Conservation (phyloP, 2,888 invertebrate species). For the Dermolepida albohirtum region DNA sequence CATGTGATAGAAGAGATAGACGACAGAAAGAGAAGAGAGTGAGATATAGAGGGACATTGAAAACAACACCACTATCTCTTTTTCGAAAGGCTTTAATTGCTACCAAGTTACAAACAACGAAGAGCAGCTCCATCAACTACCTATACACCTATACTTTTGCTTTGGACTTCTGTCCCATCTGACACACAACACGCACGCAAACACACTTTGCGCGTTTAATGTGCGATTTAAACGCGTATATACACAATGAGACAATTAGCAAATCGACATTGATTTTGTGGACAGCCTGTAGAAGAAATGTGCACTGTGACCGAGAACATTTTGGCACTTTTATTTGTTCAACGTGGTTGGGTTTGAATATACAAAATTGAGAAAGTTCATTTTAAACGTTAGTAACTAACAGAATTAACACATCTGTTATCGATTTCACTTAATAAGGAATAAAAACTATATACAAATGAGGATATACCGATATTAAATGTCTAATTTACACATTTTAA, state of each 20-base stretch:
- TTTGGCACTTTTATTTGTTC: too few species aligned
- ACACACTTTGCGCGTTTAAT: neutral
- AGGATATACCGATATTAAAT: too few species aligned
- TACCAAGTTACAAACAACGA: constrained; percentile 57
- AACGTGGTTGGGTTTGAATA: too few species aligned
- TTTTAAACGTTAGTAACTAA: too few species aligned
- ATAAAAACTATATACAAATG: too few species aligned
- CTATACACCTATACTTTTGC: constrained; percentile 22
- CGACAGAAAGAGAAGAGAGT: constrained; percentile 22
- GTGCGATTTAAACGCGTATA: neutral
- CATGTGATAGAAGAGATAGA: constrained; percentile 32
- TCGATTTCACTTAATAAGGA: too few species aligned
- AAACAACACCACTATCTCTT: constrained; percentile 46
- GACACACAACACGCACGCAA: constrained; percentile 59
- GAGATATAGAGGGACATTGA: constrained; percentile 46
- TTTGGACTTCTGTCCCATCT: constrained; percentile 65
- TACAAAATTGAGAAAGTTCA: too few species aligned
- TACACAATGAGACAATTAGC: constrained; percentile 21
- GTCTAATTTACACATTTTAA: too few species aligned
- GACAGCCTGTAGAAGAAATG: constrained; percentile 11
- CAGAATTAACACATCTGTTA: too few species aligned
- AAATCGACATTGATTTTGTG: constrained; percentile 29
- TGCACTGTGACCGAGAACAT: neutral
- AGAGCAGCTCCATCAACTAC: constrained; percentile 53
- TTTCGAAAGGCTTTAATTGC: constrained; percentile 54